phyloP scores from a whole-genome alignment of 2,888 invertebrate genomes.

The Lobophora halterata region DNA sequence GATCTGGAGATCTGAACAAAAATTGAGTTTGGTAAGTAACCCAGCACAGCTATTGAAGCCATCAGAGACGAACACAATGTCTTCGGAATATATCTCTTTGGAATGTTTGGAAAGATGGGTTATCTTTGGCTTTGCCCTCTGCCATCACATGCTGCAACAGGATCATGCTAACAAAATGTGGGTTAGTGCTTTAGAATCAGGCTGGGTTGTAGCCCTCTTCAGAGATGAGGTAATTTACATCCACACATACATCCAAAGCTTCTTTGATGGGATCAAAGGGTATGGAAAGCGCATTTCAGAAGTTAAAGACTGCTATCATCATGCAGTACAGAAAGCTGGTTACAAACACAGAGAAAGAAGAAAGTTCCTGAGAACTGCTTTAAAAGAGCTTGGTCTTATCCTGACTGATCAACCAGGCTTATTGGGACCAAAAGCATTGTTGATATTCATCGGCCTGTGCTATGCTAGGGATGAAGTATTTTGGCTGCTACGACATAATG shows the following conservation, averaged over 20 bases:
- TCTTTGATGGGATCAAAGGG: conserved; percentile 97
- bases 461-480: conserved; percentile 98
- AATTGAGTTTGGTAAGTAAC: conserved; percentile 95
- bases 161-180: conserved; percentile 93
- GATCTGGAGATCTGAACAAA: conserved; percentile 95
- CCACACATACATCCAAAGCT: conserved; percentile 94
- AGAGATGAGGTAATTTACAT: conserved; percentile 98
- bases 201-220: conserved; percentile 96
- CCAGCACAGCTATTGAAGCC: conserved; percentile 97
- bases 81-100: conserved; percentile 97
- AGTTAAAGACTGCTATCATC: conserved; percentile 96
- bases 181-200: conserved; percentile 94
- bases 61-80: conserved; percentile 96
- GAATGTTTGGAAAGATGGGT: conserved; percentile 99
- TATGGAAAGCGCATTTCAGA: conserved; percentile 95
- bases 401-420: conserved; percentile 99
- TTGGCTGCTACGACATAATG: conserved; percentile 97
- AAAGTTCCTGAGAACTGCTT: conserved; percentile 96
- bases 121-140: conserved; percentile 95
- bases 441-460: conserved; percentile 97
- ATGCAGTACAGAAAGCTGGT: conserved; percentile 94
- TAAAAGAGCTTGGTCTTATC: conserved; percentile 96
- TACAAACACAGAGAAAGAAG: conserved; percentile 96
- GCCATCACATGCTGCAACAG: conserved; percentile 93
- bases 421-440: conserved; percentile 97